These are phyloP conservation scores for Nothoprocta perdicaria DNA, from an alignment of 2,113 vertebrate species.

Conservation along the genomic window DNA sequence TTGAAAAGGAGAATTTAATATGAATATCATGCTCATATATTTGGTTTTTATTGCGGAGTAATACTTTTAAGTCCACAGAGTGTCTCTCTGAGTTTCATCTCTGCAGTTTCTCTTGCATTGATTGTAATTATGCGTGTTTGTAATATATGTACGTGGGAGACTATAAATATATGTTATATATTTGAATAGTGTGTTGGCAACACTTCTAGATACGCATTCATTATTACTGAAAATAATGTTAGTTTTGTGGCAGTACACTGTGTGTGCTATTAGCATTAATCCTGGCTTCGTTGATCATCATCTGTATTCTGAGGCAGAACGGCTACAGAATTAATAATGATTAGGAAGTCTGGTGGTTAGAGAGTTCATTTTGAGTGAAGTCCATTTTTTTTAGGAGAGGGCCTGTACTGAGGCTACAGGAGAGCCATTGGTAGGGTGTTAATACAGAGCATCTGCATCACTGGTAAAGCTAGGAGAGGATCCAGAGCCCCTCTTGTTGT, in stretches of 20 bases:
- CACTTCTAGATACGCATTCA: slow-evolving; percentile 51
- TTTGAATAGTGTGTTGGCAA: slow-evolving; percentile 62
- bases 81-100: not conserved
- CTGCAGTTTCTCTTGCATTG: slow-evolving; percentile 26
- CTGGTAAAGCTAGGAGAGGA: not conserved
- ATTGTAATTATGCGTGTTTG: slow-evolving; percentile 63
- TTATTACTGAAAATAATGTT: slow-evolving; percentile 54
- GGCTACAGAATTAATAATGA: slow-evolving; percentile 29
- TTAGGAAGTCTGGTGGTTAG: not conserved
- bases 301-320: slow-evolving; percentile 16
- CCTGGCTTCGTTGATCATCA: not conserved
- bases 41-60: slow-evolving; percentile 27
- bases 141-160: slow-evolving; percentile 20
- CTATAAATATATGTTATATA: slow-evolving; percentile 64
- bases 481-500: not conserved
- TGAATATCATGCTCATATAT: not conserved
- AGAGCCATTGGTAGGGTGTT: not conserved
- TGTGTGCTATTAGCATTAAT: slow-evolving; percentile 21
- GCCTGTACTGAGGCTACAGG: not conserved
- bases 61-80: slow-evolving; percentile 20
- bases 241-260: not conserved
- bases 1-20: not conserved
- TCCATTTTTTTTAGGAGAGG: not conserved
- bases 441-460: not conserved
- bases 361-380: not conserved